phyloP scores from a whole-genome alignment of 2,113 vertebrate species.

The Melanotaenia duboulayi region DNA sequence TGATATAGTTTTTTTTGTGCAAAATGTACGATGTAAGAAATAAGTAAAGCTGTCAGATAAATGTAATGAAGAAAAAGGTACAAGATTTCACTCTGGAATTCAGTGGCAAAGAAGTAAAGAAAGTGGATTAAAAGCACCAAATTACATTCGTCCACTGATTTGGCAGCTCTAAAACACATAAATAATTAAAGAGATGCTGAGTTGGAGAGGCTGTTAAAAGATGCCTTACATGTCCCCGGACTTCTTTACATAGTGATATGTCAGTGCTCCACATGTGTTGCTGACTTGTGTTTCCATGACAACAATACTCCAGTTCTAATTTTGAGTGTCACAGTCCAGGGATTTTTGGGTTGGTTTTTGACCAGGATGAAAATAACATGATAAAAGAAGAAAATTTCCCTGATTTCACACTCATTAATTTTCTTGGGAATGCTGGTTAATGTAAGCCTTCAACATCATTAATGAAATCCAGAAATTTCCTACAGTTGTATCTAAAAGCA shows the following conservation, averaged over 20 bases:
- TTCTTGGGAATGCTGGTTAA: not conserved
- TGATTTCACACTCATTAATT: constrained; percentile 12
- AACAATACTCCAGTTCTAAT: constrained; percentile 54
- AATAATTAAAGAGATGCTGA: constrained; percentile 34
- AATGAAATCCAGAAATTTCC: not conserved
- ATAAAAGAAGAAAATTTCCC: constrained; percentile 38
- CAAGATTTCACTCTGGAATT: not conserved
- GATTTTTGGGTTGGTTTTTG: constrained; percentile 10
- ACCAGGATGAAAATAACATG: constrained; percentile 35
- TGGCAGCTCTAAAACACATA: not conserved
- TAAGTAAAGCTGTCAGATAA: not conserved
- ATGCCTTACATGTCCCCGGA: constrained; percentile 39
- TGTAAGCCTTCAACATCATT: not conserved
- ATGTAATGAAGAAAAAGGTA: not conserved
- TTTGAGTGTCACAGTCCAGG: constrained; percentile 42
- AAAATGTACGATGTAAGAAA: not conserved
- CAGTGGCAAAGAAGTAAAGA: not conserved
- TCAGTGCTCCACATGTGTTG: constrained; percentile 51
- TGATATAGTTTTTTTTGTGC: too few relatives aligned
- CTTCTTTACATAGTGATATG: constrained; percentile 35
- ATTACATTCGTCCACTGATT: not conserved
- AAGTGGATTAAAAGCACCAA: not conserved
- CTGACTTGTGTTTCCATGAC: constrained; percentile 70
- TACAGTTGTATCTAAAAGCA: constrained; percentile 4
- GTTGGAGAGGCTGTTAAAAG: constrained; percentile 28